Base-by-base conservation (phyloP, 1,140 invertebrate species). In the Semibalanus balanoides region DNA sequence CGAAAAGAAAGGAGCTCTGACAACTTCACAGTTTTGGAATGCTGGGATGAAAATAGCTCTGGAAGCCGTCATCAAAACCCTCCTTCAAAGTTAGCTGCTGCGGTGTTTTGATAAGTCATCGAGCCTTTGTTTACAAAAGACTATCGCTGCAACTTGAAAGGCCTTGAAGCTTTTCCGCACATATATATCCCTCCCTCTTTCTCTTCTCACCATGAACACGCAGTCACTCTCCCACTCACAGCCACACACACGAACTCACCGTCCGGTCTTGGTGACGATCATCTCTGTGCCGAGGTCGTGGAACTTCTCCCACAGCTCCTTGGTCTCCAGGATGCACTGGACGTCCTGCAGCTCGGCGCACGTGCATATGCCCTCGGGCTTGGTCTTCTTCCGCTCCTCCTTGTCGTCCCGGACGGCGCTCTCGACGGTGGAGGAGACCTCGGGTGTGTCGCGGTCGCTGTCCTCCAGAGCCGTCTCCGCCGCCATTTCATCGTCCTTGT, bases 181-280 rank as follows among this genome's bases (percentile, higher is more conserved):
- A 40, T 40, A 40, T 40, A 7, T 17, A 40, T 17, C 5, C 17
- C 17, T 40, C 35, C 17, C 35, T 17, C 5, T 40, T 40, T 40
- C 35, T 40, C 35, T 40, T 17, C 35, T 7, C 35, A 40, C 17
- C 35, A 40, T 40, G n/a, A n/a, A n/a, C n/a, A n/a, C 35, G 5
- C 35, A 17, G 35, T 40, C 35, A 5, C 35, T 17, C 35, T 40
- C 35, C n/a, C n/a, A n/a, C n/a, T n/a, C n/a, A 40, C 35, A 40
- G 9, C 51, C 22, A 1, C 51, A 64, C 51, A 19, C 51, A 1
- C 51, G 7, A 7, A 64, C 88, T 87, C 86, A 97, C 95, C 95
- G 91, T 84, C 96, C 96, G 78, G 94, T 95, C 86, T 97, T 97
- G 27, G 96, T 98, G 84, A 98, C 97, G 84, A 98, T 97, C 96